Conservation (phyloP, 2,797 vertebrate genomes). For the Oryzias dopingdopingensis region DNA sequence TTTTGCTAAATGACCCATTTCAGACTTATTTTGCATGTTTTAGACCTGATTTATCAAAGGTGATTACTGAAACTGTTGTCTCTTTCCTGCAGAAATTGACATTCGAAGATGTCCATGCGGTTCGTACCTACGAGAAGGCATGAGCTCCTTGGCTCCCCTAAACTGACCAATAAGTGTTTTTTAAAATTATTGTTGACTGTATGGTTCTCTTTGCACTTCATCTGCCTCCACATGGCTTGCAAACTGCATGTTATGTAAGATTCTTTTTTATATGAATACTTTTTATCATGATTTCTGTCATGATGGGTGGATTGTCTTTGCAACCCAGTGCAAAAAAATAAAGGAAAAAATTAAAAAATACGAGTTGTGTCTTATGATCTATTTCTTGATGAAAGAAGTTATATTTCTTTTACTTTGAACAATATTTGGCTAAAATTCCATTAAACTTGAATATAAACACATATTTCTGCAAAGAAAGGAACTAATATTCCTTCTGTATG, state of each 20-base stretch:
- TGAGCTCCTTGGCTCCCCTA: conserved; percentile 61
- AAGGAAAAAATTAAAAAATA: conserved; percentile 54
- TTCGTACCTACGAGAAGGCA: conserved; percentile 92
- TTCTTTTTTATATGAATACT: conserved; percentile 58
- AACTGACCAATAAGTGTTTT: conserved; percentile 51
- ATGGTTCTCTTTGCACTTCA: conserved; percentile 67
- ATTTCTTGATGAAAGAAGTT: no score
- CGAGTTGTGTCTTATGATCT: no score
- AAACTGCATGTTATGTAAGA: conserved; percentile 63
- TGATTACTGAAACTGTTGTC: not conserved
- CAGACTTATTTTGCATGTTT: no score
- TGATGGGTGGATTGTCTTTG: conserved; percentile 56
- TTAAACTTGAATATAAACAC: no score
- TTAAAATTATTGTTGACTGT: conserved; percentile 59
- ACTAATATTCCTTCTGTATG: no score
- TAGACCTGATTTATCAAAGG: no score
- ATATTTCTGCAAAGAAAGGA: no score
- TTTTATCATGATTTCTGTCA: conserved; percentile 39
- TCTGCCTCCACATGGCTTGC: conserved; percentile 46
- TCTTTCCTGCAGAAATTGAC: conserved; percentile 82
- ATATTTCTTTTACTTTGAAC: no score
- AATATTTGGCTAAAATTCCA: no score
- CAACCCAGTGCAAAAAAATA: conserved; percentile 57
- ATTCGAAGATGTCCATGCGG: conserved; percentile 85
- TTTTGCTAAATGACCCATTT: no score